Evolutionary conservation across 2,797 vertebrate species (phyloP), one percentile per base, ranked within the genome.

Genomic region (Intellagama lesueurii): DNA sequence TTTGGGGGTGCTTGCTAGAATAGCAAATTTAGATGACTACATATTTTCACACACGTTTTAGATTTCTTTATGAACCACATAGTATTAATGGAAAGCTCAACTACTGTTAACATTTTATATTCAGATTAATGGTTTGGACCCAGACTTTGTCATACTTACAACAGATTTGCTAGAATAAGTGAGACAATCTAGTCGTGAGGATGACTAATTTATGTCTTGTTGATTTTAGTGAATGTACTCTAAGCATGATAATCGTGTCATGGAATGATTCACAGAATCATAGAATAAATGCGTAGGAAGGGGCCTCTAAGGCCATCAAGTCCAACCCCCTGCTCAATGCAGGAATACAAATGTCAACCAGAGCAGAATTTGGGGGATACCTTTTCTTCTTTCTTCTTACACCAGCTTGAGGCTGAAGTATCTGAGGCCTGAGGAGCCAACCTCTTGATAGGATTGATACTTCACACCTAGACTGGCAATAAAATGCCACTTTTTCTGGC

Each of bases 11-110:
- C 2, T 7, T 35, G 56, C 47, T 49, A 49, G 86, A 81, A 72
- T 7, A 72, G 47, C 6, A 0, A 24, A 70, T 3, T 30, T 28
- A 1, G 2, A 1, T 0, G 5, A 5, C 3, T 35, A 7, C 56
- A 1, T 73, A 3, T 4, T 70, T 3, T 60, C 24, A 0, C 0
- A 1, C 1, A 4, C 69, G 1, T 70, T 24, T 22, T 89, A 12
- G 47, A 81, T n/a, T 40, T 22, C 40, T 28, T 72, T 56, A 69
- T 87, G n/a, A 47, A n/a, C n/a, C 35, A 1, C 8, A 30, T 72
- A n/a, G n/a, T n/a, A n/a, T n/a, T 87, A 40, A 9, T 35, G 11
- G 72, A 87, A 87, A 28, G 3, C 8, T n/a, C 0, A 0, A 26
- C 26, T 16, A 0, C 11, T 44, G 69, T 2, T 49, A 60, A 26